Percentiles rank a stretch among this genome's conserved stretches.
Evolutionary conservation across 2,797 vertebrate species (phyloP).

Genomic region (Acanthopagrus latus): DNA sequence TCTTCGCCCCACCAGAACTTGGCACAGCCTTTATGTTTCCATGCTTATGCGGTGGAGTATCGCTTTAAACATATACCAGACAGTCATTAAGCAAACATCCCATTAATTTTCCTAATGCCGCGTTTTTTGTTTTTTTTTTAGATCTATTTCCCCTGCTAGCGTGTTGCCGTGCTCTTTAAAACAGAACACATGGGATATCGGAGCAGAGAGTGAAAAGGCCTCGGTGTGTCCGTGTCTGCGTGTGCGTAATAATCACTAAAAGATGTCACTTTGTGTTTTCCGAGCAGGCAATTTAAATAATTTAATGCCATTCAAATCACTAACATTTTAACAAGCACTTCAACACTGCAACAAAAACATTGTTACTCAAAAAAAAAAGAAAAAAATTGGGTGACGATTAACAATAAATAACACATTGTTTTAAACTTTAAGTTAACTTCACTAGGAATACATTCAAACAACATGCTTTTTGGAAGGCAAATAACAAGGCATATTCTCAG

Average conservation of each 20-base stretch:
- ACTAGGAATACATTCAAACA: constrained; percentile 61
- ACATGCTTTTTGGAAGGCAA: constrained; percentile 53
- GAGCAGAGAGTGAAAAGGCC: background rate
- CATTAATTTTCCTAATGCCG: constrained; percentile 25
- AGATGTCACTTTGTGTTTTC: constrained; percentile 14
- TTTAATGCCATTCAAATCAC: constrained; percentile 78
- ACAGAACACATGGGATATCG: constrained; percentile 9
- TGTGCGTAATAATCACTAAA: background rate
- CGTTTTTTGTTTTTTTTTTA: too few relatives aligned
- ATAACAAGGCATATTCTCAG: constrained; percentile 32
- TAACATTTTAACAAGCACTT: constrained; percentile 68
- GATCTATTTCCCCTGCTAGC: constrained; percentile 10
- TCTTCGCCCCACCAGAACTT: constrained; percentile 28
- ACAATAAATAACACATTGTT: constrained; percentile 81
- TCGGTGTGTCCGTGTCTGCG: constrained; percentile 12
- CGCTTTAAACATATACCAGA: constrained; percentile 51
- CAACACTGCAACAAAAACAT: constrained; percentile 71
- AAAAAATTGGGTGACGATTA: constrained; percentile 62
- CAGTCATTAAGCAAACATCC: constrained; percentile 42
- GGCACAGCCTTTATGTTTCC: constrained; percentile 48
- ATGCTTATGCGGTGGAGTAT: constrained; percentile 18
- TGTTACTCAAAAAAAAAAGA: constrained; percentile 47
- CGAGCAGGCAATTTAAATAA: constrained; percentile 68
- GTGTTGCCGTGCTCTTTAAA: constrained; percentile 10
- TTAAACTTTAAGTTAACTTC: constrained; percentile 53